phyloP scores from a whole-genome alignment of 2,113 vertebrate genomes.

The Equus quagga region DNA sequence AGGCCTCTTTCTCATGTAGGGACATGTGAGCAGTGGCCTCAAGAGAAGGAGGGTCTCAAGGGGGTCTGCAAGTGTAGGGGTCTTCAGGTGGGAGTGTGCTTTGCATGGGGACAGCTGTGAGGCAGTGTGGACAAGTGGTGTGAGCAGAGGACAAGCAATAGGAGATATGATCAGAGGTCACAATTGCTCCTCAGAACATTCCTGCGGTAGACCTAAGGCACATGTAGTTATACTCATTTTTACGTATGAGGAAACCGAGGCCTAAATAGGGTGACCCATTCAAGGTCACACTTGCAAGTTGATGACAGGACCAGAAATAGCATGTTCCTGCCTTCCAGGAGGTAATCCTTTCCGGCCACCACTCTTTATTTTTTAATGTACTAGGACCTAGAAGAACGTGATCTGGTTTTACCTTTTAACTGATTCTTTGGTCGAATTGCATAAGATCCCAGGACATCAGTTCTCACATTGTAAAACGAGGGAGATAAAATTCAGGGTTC shows the following conservation, averaged over 20 bases:
- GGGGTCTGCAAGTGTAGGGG: too few relatives aligned
- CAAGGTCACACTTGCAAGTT: not conserved
- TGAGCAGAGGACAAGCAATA: not conserved
- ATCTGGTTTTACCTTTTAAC: not conserved
- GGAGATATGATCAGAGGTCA: not conserved
- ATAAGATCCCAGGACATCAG: not conserved
- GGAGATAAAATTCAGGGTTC: not conserved
- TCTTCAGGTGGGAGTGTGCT: not conserved
- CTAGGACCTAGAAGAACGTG: not conserved
- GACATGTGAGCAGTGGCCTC: not conserved
- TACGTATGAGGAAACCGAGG: not conserved
- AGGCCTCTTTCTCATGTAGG: not conserved
- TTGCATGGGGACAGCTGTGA: rapidly evolving
- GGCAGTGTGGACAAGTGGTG: rapidly evolving
- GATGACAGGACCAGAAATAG: not conserved
- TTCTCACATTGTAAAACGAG: not conserved
- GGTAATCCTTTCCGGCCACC: not conserved
- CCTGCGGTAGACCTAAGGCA: not conserved
- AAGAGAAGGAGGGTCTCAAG: not conserved
- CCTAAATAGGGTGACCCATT: not conserved
- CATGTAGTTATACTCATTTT: not conserved
- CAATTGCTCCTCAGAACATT: not conserved
- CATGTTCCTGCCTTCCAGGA: not conserved
- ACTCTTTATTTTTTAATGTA: not conserved
- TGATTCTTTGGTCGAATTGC: not conserved